A percentile compares a stretch with the other conserved stretches of the same genome.
These are phyloP conservation scores for Drosophila fuyamai DNA, from an alignment of 1,140 invertebrate genomes.

Conservation along the genomic window DNA sequence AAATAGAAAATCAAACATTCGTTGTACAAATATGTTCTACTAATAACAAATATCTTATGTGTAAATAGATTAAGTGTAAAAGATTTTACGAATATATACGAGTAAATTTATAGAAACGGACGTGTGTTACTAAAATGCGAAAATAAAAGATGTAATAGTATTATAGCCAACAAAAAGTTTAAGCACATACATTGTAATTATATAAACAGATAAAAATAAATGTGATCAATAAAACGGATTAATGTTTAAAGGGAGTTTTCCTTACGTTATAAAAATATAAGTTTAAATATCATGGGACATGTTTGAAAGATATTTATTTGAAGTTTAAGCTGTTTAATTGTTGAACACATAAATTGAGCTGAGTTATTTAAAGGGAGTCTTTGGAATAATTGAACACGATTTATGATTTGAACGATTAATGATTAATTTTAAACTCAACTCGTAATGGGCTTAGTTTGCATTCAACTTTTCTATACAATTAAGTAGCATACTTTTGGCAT, in stretches of 20 bases:
- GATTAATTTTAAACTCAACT: too few relatives aligned
- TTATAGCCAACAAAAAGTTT: conserved; percentile 41
- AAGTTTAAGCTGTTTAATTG: too few relatives aligned
- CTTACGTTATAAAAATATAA: too few relatives aligned
- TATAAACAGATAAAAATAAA: conserved; percentile 69
- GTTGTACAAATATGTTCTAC: conserved; percentile 63
- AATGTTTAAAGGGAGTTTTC: background rate
- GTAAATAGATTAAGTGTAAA: conserved; percentile 53
- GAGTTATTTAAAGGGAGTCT: too few relatives aligned
- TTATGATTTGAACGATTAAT: too few relatives aligned
- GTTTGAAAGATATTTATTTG: too few relatives aligned
- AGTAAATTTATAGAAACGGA: conserved; percentile 45
- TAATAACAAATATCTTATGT: conserved; percentile 18
- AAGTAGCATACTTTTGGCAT: too few relatives aligned
- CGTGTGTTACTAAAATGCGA: conserved; percentile 38
- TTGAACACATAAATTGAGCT: too few relatives aligned
- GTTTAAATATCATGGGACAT: too few relatives aligned
- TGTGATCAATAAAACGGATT: conserved; percentile 66
- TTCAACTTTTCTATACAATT: too few relatives aligned
- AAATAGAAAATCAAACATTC: conserved; percentile 39
- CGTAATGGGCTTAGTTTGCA: too few relatives aligned
- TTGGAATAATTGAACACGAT: too few relatives aligned
- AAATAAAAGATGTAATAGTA: conserved; percentile 32
- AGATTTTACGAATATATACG: conserved; percentile 45
- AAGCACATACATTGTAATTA: conserved; percentile 61